Evolutionary conservation across 1,140 invertebrate species (phyloP), one percentile per base, ranked within the genome.

Genomic region (Antheraea mylitta): DNA sequence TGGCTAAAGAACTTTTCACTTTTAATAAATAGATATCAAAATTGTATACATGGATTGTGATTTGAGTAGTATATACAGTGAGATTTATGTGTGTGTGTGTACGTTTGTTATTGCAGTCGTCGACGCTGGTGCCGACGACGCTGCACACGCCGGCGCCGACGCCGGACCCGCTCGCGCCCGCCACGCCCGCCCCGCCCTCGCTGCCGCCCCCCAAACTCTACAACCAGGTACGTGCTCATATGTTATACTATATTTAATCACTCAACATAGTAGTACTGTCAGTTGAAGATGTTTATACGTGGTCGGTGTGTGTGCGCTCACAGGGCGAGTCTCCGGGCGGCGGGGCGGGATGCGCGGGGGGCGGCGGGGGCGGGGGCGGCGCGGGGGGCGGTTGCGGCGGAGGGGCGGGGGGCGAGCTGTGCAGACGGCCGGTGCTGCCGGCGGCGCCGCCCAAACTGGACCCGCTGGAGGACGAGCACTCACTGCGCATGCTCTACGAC

Each of bases 401-500:
- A n/a, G n/a, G 19, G 38, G 74, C 22, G 11, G 73, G n/a, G n/a
- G n/a, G 70, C 22, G 85, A 81, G 68, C 78, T 91, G 42, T 85
- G 96, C 68, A 96, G 96, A 79, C 92, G 96, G 76, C 97, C 97
- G 61, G 70, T 69, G 70, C 77, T 85, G 64, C 78, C 83, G 48
- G 71, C 81, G 22, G 74, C 81, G 42, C 78, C 78, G 77, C 76
- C 75, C 68, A 77, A 97, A 76, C 94, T 95, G 68, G 94, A 95
- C 74, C 93, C 96, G 1, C 88, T 95, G 38, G 96, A 97, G 73
- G 96, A 97, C 80, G 96, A 97, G 83, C 95, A 96, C 76, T 95
- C 95, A 63, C 94, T 97, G 63, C 95, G 96, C 70, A 94, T 97
- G 89, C 94, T 99, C 1, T 98, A 98, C 85, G 97, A 98, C 89